Percentiles rank a stretch among this genome's conserved stretches.
Evolutionary conservation across 2,888 invertebrate genomes (phyloP).

Genomic region (Apodemia duryi): DNA sequence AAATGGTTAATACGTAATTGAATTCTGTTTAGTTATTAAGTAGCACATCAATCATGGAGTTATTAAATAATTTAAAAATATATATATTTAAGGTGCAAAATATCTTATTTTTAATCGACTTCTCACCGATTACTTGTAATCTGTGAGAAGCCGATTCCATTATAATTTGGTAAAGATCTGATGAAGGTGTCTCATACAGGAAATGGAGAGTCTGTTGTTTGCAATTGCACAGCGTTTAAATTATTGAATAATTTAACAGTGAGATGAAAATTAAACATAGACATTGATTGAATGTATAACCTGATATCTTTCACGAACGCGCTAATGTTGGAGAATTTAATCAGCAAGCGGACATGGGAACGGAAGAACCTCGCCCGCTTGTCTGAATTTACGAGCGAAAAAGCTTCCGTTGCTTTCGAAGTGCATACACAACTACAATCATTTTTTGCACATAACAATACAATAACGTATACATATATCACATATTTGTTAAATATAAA

Average conservation of each 20-base stretch:
- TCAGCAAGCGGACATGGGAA: conserved; percentile 45
- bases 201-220: too few relatives aligned
- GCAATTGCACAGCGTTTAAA: too few relatives aligned
- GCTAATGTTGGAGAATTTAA: conserved; percentile 61
- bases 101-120: too few relatives aligned
- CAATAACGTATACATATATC: conserved; percentile 25
- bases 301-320: conserved; percentile 49
- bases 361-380: conserved; percentile 44
- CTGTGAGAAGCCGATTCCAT: too few relatives aligned
- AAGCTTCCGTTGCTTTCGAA: conserved; percentile 51
- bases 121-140: too few relatives aligned
- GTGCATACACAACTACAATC: conserved; percentile 38
- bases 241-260: conserved; percentile 31
- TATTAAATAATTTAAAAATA: too few relatives aligned
- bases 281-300: conserved; percentile 55
- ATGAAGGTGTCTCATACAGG: too few relatives aligned
- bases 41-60: too few relatives aligned
- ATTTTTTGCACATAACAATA: conserved; percentile 41
- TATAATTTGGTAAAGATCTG: too few relatives aligned
- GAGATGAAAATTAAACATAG: conserved; percentile 43
- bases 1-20: too few relatives aligned
- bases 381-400: conserved; percentile 57
- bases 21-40: too few relatives aligned
- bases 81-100: too few relatives aligned
- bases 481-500: background rate